phyloP scores from a whole-genome alignment of 2,113 vertebrate species.

The Mungos mungo region DNA sequence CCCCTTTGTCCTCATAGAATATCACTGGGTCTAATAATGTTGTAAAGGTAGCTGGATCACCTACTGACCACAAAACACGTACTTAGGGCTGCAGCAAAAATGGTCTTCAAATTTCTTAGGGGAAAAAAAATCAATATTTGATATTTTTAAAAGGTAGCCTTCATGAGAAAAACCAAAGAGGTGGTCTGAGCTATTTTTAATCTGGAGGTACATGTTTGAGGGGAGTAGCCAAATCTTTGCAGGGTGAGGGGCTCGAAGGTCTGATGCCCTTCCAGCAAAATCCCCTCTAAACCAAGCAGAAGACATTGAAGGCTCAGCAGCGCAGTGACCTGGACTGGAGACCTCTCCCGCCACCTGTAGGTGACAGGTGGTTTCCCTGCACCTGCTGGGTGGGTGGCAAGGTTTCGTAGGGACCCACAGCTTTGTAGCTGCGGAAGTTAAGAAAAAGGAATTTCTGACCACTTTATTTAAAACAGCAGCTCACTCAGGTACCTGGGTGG shows the following conservation, averaged over 20 bases:
- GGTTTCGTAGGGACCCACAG: neutral
- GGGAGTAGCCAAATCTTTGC: neutral
- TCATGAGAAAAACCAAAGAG: neutral
- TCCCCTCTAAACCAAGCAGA: neutral
- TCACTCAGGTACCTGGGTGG: too few species aligned
- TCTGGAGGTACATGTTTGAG: neutral
- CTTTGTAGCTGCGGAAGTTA: neutral
- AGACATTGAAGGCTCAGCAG: neutral
- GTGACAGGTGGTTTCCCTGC: neutral
- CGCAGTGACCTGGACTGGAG: neutral
- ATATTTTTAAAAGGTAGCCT: neutral
- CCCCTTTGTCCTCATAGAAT: neutral
- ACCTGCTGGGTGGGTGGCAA: neutral
- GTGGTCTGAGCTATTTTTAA: neutral
- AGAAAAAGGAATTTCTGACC: neutral
- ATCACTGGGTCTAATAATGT: neutral
- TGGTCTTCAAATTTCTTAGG: neutral
- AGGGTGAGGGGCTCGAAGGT: neutral
- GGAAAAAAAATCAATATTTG: neutral
- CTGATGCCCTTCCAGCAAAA: neutral
- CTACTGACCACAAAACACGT: neutral
- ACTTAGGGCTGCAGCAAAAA: neutral
- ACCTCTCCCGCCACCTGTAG: neutral
- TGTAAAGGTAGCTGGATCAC: neutral
- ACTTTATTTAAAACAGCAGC: neutral